Base-by-base conservation (phyloP, 2,888 invertebrate genomes). In the Troides helena region DNA sequence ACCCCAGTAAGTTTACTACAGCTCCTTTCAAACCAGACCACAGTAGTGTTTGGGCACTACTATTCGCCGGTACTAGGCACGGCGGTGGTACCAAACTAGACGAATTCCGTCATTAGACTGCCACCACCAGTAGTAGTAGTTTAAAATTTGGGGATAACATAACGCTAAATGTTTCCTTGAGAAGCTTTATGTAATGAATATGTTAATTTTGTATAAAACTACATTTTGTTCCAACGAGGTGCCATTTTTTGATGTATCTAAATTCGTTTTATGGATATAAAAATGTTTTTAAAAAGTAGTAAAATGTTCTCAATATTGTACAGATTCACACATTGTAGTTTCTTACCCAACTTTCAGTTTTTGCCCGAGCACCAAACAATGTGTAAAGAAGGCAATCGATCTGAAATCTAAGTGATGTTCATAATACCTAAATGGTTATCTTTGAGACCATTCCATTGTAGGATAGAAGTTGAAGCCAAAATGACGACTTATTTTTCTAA, bases 401-500 rank as follows among this genome's bases (percentile, higher is more conserved):
- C 72, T 36, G 66, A 65, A 57, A 64, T 57, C 56, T 81, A 78
- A 81, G 79, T 75, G 76, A 75, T 78, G 78, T 78, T 79, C 74
- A 78, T 77, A n/a, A 79, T 50, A 68, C 77, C 70, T 73, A 82
- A 58, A 86, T 89, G 90, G 90, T 90, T 88, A 90, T 79, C 84
- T 84, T 86, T 87, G 85, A 89, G 85, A 90, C 92, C 90, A 92
- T 92, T 92, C 92, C 92, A 92, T 88, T 89, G 82, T 85, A 88
- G 80, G 81, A 80, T 89, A 87, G 87, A 53, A 86, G 86, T 88
- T 85, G 88, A 91, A 88, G 92, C 91, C 92, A 92, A 92, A 90
- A 89, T 88, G 86, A 89, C 85, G 88, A 91, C 87, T 92, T 92
- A 92, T 92, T 92, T 92, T 92, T 92, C 89, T 92, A 92, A 89